Evolutionary conservation across 2,113 vertebrate species (phyloP).

Genomic region (Oryzias celebensis): DNA sequence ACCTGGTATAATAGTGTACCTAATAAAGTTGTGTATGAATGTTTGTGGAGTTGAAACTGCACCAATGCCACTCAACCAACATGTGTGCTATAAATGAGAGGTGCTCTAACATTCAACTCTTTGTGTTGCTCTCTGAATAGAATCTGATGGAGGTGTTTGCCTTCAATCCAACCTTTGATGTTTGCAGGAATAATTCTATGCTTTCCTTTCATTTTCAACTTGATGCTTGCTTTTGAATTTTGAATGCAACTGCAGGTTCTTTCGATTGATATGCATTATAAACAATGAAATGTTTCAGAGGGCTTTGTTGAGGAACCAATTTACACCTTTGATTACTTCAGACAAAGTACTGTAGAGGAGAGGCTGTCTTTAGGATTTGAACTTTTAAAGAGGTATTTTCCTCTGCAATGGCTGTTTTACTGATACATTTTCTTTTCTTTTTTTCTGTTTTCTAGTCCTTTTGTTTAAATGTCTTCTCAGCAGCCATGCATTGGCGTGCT

Average conservation of each 20-base stretch:
- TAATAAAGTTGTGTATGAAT: no score
- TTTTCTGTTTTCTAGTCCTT: slow-evolving; percentile 29
- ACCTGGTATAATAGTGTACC: no score
- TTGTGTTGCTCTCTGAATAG: slow-evolving; percentile 45
- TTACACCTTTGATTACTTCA: slow-evolving; percentile 27
- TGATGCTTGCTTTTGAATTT: slow-evolving; percentile 69
- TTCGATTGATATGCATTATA: slow-evolving; percentile 60
- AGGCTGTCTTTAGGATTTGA: slow-evolving; percentile 2
- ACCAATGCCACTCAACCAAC: slow-evolving; percentile 10
- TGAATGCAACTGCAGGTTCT: slow-evolving; percentile 67
- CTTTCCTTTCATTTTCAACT: slow-evolving; percentile 65
- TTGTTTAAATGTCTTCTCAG: slow-evolving; percentile 16
- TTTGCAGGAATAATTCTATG: slow-evolving; percentile 67
- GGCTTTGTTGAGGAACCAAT: slow-evolving; percentile 62
- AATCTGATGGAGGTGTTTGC: slow-evolving; percentile 60
- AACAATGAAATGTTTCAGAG: slow-evolving; percentile 61
- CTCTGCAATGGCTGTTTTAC: slow-evolving; percentile 1
- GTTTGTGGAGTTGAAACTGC: no score
- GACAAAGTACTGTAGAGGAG: not conserved
- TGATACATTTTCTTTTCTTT: slow-evolving; percentile 11
- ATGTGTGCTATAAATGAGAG: slow-evolving; percentile 30
- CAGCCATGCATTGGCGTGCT: slow-evolving; percentile 14
- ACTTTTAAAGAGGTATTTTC: not conserved
- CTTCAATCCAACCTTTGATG: slow-evolving; percentile 75
- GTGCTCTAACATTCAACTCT: slow-evolving; percentile 56